Conservation (phyloP, 2,113 vertebrate genomes). For the Merops nubicus region DNA sequence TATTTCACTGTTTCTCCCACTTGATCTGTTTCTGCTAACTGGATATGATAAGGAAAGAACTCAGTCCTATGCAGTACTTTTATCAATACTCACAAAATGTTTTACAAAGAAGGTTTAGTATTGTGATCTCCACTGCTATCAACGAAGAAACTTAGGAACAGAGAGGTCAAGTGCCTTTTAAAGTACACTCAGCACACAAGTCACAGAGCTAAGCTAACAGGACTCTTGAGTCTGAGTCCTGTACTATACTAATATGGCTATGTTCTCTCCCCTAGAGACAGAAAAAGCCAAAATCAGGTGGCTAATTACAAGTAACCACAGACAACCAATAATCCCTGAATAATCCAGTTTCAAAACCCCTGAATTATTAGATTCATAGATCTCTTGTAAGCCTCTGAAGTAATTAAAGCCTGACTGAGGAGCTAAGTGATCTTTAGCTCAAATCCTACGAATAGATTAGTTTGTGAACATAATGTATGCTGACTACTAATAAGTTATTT, state of each 20-base stretch:
- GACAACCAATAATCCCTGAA: constrained; percentile 41
- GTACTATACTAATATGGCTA: background rate
- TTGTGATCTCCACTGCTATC: background rate
- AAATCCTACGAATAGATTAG: constrained; percentile 45
- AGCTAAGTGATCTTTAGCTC: constrained; percentile 31
- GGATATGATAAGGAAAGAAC: background rate
- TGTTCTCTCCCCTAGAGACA: background rate
- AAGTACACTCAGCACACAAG: background rate
- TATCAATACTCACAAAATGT: background rate
- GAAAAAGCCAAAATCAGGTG: constrained; percentile 2
- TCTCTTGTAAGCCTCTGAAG: constrained; percentile 43
- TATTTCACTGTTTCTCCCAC: background rate
- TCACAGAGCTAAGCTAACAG: background rate
- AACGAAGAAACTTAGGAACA: background rate
- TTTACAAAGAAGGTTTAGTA: constrained; percentile 5
- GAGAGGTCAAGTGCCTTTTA: constrained; percentile 19
- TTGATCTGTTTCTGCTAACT: background rate
- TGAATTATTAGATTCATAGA: constrained; percentile 59
- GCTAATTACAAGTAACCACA: constrained; percentile 36
- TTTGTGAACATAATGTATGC: background rate
- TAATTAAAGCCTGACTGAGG: constrained; percentile 41
- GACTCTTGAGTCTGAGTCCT: background rate
- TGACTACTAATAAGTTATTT: constrained; percentile 23
- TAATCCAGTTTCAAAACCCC: constrained; percentile 17
- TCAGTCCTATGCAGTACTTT: background rate